phyloP scores from a whole-genome alignment of 2,888 invertebrate species.

The Eristalis intricaria region DNA sequence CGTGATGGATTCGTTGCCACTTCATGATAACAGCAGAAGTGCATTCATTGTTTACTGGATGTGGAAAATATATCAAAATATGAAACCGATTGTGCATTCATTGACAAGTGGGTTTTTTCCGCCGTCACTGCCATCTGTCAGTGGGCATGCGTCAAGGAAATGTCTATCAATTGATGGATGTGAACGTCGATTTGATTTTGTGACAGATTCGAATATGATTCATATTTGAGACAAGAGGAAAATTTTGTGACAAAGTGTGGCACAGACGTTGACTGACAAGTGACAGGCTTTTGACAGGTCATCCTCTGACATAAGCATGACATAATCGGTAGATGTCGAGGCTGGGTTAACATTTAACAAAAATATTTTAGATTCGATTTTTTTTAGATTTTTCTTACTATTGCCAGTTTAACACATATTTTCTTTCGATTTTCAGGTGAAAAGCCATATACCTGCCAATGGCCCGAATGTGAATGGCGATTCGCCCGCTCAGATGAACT shows the following conservation, averaged over 20 bases:
- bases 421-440: constrained; percentile 86
- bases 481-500: constrained; percentile 98
- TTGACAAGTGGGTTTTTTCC: not conserved
- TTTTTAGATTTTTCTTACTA: no score
- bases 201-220: not conserved
- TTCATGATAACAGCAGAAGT: not conserved
- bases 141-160: not conserved
- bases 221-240: not conserved
- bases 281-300: not conserved
- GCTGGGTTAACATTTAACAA: no score
- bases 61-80: not conserved
- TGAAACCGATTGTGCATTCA: not conserved
- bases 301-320: no score
- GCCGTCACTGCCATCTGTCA: not conserved
- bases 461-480: constrained; percentile 99
- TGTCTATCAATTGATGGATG: no score
- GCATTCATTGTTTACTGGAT: not conserved
- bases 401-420: not conserved
- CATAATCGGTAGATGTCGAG: no score
- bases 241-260: no score
- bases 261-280: not conserved
- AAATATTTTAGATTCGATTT: no score
- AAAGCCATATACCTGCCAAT: constrained; percentile 98
- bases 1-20: not conserved
- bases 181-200: no score